Percentiles rank a stretch among this genome's conserved stretches.
Conservation (phyloP, 2,113 vertebrate species). For the Sinocyclocheilus rhinocerous region DNA sequence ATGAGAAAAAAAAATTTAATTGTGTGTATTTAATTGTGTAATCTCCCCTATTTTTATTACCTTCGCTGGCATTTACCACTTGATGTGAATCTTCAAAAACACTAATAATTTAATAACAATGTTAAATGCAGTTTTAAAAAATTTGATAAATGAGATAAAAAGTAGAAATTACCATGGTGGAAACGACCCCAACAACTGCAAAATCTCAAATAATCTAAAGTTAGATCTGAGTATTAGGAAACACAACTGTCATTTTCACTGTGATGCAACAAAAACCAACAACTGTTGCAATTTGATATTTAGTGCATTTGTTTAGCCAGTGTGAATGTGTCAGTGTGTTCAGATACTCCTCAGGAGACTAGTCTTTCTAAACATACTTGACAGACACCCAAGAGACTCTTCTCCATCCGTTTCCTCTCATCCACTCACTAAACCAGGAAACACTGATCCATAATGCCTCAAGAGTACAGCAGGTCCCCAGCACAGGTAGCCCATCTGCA, state of each 20-base stretch:
- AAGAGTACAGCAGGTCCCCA: conserved; percentile 5
- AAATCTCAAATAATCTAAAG: neutral
- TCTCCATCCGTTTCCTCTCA: conserved; percentile 43
- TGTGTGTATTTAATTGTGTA: no score
- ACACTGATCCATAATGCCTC: conserved; percentile 47
- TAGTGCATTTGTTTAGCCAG: neutral
- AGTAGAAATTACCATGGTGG: no score
- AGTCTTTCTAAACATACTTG: conserved; percentile 5
- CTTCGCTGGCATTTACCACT: no score
- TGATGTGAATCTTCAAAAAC: no score
- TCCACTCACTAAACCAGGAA: conserved; percentile 55
- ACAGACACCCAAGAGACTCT: conserved; percentile 7
- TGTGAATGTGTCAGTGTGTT: neutral
- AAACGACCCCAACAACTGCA: no score
- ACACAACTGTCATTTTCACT: neutral
- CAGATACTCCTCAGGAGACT: neutral
- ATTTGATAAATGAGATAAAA: no score
- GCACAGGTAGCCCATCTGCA: conserved; percentile 4
- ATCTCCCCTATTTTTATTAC: no score
- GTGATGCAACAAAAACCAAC: neutral
- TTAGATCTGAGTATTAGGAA: neutral
- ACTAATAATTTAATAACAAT: no score
- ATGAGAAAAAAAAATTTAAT: no score
- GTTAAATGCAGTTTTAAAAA: no score
- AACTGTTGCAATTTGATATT: neutral